Percentiles rank a stretch among this genome's conserved stretches.
Conservation (phyloP, 2,797 vertebrate genomes). For the Mycteria americana region DNA sequence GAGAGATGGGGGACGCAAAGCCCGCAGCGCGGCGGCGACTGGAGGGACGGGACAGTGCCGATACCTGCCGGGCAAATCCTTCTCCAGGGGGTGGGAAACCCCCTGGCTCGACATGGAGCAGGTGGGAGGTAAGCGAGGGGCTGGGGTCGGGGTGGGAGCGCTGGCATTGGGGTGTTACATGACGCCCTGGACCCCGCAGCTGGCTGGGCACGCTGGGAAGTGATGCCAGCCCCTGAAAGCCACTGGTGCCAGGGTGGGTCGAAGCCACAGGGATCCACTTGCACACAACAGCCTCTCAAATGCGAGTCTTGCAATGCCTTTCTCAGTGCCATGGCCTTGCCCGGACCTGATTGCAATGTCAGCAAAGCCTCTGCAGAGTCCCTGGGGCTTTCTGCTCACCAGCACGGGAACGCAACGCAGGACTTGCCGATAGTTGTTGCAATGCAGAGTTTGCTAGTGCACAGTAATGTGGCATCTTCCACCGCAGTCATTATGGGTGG, state of each 20-base stretch:
- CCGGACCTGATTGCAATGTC: background rate
- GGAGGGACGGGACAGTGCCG: background rate
- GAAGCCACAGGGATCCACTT: background rate
- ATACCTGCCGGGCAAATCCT: background rate
- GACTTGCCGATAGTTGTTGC: accelerated
- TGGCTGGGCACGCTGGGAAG: accelerated
- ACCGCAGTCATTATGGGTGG: background rate
- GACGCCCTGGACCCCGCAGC: accelerated
- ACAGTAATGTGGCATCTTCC: background rate
- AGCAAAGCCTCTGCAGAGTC: background rate
- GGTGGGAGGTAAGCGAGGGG: slow-evolving; percentile 57
- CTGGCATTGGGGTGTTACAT: accelerated
- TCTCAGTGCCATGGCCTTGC: background rate
- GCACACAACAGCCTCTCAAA: background rate
- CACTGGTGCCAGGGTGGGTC: background rate
- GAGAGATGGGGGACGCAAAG: background rate
- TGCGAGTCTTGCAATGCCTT: background rate
- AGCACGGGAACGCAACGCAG: accelerated
- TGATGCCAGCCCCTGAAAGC: background rate
- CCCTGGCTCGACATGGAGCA: background rate
- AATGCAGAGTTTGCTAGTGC: background rate
- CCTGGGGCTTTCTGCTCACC: background rate
- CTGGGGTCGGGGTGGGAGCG: background rate
- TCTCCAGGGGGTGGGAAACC: background rate
- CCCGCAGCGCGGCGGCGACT: accelerated